Evolutionary conservation across 2,113 vertebrate species (phyloP), one percentile per base, ranked within the genome.

Genomic region (Prunella himalayana): DNA sequence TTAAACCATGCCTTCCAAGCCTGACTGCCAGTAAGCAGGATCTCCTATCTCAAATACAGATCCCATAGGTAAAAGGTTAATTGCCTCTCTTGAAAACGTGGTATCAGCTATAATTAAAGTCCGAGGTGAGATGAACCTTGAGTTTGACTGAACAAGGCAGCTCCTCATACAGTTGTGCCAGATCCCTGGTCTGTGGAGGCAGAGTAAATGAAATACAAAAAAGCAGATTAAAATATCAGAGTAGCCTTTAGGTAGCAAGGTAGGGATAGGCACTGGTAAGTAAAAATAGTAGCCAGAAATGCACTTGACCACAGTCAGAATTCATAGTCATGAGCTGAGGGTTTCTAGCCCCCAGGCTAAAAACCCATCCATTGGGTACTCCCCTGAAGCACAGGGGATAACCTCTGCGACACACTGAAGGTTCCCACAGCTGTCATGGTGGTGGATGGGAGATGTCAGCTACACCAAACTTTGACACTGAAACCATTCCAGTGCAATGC

Each of bases 381-480:
- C 14, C 56, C 12, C 49, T 68, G 21, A 33, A 41, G 4, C 7
- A 16, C 4, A 42, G 25, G 13, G 4, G 7, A 31, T 50, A 49
- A 57, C 5, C 7, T 5, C n/a, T 73, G 21, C 2, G 3, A 45
- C 17, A 50, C 20, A 12, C 14, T 70, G 82, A 63, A 82, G 35
- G 28, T 66, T 7, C 10, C 15, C 47, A 50, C 23, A 24, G 35
- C 21, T 72, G 44, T 27, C 0, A 0, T 31, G 11, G 23, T 47
- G 15, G 18, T 50, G 13, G 12, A 56, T 15, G 7, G 25, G 8
- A 54, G 22, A 39, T 16, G 10, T 30, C 37, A 64, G 0, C 33
- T 33, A 10, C 19, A 35, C 5, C 23, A 47, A 33, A 51, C 17
- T 41, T 82, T 9, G 25, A 53, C 19, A 31, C 13, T n/a, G 24